Conservation (phyloP, 2,113 vertebrate genomes). For the Alethe castanea region DNA sequence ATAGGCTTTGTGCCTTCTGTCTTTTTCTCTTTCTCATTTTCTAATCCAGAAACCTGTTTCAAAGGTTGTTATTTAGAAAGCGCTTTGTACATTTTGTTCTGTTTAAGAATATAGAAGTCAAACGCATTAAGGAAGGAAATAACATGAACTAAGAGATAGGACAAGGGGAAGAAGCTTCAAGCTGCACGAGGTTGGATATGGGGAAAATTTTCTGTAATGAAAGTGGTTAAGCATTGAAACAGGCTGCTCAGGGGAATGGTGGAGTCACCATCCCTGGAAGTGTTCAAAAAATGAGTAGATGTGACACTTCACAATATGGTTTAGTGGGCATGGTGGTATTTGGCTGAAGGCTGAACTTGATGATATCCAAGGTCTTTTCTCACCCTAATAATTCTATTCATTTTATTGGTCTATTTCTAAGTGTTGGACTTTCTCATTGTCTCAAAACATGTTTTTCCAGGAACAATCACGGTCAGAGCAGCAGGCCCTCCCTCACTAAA, state of each 20-base stretch:
- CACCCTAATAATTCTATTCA: not conserved
- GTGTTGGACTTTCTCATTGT: not conserved
- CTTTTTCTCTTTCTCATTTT: not conserved
- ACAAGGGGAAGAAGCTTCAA: not conserved
- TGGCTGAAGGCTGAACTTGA: not conserved
- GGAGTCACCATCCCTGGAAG: not conserved
- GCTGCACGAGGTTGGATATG: not conserved
- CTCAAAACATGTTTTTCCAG: not conserved
- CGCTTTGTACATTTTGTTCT: not conserved
- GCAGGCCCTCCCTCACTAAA: not conserved
- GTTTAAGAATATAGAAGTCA: not conserved
- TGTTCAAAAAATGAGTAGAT: not conserved
- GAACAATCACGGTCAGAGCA: not conserved
- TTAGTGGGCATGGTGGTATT: not conserved
- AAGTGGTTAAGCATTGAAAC: not conserved
- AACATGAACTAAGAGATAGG: not conserved
- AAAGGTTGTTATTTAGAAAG: not conserved
- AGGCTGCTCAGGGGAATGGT: not conserved
- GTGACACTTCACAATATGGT: not conserved
- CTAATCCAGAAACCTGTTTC: not conserved
- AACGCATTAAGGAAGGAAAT: not conserved
- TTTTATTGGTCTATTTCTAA: not conserved
- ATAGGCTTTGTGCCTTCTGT: not conserved
- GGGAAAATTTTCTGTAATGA: not conserved
- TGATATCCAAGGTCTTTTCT: fast-evolving